These are phyloP conservation scores for Brachionichthys hirsutus DNA, from an alignment of 2,113 vertebrate species.

Conservation along the genomic window DNA sequence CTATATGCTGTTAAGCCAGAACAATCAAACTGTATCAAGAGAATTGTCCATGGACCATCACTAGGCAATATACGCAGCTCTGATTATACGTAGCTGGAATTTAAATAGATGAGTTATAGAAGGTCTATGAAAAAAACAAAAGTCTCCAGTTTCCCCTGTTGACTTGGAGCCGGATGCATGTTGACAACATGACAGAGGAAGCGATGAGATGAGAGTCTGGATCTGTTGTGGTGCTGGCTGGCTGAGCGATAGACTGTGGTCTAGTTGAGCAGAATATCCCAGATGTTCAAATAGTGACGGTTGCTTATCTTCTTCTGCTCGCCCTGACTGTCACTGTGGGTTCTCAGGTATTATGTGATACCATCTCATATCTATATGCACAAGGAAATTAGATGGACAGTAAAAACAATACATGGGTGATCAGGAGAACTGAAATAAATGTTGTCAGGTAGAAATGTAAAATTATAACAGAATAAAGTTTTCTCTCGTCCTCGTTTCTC, in stretches of 20 bases:
- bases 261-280: neutral
- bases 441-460: too few relatives aligned
- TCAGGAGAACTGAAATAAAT: too few relatives aligned
- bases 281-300: neutral
- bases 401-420: too few relatives aligned
- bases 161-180: slow-evolving; percentile 1
- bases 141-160: neutral
- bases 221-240: too few relatives aligned
- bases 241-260: neutral
- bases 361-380: neutral
- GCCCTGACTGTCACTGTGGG: neutral
- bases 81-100: too few relatives aligned
- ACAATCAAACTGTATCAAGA: too few relatives aligned
- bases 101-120: too few relatives aligned
- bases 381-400: neutral
- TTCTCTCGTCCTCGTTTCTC: too few relatives aligned
- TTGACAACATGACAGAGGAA: neutral
- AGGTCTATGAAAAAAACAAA: too few relatives aligned
- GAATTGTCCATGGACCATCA: too few relatives aligned
- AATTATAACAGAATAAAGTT: neutral
- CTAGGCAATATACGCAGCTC: too few relatives aligned
- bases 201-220: neutral
- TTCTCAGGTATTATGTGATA: neutral
- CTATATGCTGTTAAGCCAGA: too few relatives aligned
- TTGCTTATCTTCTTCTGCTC: neutral